Percentiles rank a stretch among this genome's conserved stretches.
Conservation (phyloP, 2,797 vertebrate genomes). For the Rousettus madagascariensis region DNA sequence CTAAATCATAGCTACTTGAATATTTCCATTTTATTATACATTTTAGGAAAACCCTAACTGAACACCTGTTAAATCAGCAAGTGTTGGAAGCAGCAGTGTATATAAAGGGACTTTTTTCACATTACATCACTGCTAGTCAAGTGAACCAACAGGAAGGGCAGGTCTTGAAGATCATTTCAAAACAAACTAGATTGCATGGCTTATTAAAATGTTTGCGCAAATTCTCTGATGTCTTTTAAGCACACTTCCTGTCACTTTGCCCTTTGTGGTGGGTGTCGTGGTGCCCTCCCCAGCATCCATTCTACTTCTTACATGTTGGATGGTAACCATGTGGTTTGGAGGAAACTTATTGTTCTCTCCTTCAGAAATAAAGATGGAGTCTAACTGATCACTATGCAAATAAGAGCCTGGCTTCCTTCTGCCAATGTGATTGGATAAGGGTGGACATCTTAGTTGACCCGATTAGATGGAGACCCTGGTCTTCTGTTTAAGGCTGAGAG, state of each 20-base stretch:
- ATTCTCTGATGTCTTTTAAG: not conserved
- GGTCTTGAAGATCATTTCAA: not conserved
- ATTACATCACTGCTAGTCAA: not conserved
- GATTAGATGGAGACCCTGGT: not conserved
- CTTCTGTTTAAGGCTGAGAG: not conserved
- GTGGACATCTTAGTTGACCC: not conserved
- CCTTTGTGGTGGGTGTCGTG: not conserved
- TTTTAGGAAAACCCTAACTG: not conserved
- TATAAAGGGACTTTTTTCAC: not conserved
- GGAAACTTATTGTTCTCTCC: not conserved
- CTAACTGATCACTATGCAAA: not conserved
- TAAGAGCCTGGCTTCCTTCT: not conserved
- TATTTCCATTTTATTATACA: slow-evolving; percentile 8
- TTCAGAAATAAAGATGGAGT: not conserved
- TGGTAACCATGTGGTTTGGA: not conserved
- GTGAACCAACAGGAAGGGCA: not conserved
- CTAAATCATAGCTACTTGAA: not conserved
- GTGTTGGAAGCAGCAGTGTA: not conserved
- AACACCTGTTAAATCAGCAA: not conserved
- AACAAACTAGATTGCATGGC: not conserved
- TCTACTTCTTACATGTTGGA: not conserved
- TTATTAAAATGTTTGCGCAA: not conserved
- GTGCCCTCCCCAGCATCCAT: not conserved
- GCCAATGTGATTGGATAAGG: not conserved
- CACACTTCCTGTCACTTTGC: not conserved